Evolutionary conservation across 2,113 vertebrate species (phyloP).

Genomic region (Rhadina sibilatrix): DNA sequence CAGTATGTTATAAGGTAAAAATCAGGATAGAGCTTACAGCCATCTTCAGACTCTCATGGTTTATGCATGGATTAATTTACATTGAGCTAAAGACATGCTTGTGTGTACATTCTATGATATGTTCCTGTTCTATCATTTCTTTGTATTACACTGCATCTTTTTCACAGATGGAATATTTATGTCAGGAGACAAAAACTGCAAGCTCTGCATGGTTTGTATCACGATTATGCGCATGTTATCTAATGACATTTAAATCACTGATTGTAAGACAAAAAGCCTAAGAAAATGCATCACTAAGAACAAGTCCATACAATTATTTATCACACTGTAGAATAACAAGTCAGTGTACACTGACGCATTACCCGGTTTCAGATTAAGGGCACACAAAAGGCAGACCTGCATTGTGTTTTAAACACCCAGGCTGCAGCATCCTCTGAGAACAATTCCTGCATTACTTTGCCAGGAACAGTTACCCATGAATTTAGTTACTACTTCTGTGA

Average conservation of each 20-base stretch:
- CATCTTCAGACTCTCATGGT: background rate
- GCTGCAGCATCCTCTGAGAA: background rate
- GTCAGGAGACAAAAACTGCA: background rate
- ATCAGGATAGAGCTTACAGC: background rate
- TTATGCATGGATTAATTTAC: constrained; percentile 6
- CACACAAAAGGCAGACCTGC: constrained; percentile 46
- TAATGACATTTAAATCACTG: background rate
- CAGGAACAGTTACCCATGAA: background rate
- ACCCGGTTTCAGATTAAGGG: constrained; percentile 5
- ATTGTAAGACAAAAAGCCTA: background rate
- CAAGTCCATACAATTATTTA: background rate
- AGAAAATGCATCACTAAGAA: background rate
- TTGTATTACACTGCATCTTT: constrained; percentile 16
- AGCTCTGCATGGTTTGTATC: background rate
- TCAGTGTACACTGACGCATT: background rate
- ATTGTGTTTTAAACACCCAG: background rate
- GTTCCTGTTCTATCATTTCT: constrained; percentile 7
- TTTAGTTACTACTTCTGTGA: background rate
- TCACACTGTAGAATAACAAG: background rate
- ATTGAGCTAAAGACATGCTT: background rate
- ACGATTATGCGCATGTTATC: background rate
- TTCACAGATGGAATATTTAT: background rate
- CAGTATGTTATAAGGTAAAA: constrained; percentile 43
- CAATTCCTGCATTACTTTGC: background rate
- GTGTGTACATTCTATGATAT: background rate